Evolutionary conservation across 2,113 vertebrate genomes (phyloP).

Genomic region (Toxostoma redivivum): DNA sequence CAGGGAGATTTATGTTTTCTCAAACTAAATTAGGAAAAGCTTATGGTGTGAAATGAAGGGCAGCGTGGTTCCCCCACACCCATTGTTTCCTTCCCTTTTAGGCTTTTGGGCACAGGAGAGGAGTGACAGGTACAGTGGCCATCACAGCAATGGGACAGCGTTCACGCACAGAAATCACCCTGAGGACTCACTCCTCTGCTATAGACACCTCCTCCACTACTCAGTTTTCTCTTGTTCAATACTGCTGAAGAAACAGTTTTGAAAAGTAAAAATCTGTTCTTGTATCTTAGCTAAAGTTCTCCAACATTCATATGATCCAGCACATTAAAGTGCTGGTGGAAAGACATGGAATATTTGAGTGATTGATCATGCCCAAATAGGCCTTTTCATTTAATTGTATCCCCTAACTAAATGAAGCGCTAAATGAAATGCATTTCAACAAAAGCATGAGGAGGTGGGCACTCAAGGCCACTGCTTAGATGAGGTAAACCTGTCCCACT

Average conservation of each 20-base stretch:
- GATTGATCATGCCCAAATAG: neutral
- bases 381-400: neutral
- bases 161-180: neutral
- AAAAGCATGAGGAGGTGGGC: neutral
- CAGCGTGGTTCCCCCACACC: neutral
- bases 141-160: fast-evolving
- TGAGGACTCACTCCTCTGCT: neutral
- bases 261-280: neutral
- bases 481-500: neutral
- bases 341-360: neutral
- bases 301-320: neutral
- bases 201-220: neutral
- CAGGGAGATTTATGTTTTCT: neutral
- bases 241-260: neutral
- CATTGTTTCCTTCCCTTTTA: neutral
- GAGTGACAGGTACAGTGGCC: neutral
- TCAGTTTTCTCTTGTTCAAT: neutral
- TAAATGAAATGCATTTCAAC: neutral
- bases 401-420: neutral
- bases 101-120: neutral
- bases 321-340: neutral
- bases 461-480: neutral
- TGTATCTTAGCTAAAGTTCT: neutral
- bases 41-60: neutral
- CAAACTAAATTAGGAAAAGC: neutral